Conservation (phyloP, 1,140 invertebrate genomes). For the Portunus trituberculatus region DNA sequence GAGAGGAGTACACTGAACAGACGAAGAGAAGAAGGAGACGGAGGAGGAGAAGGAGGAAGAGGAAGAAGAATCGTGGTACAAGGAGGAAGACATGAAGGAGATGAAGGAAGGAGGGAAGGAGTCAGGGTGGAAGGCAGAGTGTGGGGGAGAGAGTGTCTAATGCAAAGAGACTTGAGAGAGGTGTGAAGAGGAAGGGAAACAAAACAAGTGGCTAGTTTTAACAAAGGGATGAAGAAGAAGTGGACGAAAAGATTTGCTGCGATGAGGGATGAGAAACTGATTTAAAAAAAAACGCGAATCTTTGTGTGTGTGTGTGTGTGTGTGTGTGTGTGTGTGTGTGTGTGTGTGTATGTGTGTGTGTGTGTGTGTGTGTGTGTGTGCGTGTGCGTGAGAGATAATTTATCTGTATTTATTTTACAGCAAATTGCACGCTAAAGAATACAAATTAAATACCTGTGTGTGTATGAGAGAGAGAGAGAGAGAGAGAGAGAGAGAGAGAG, state of each 20-base stretch:
- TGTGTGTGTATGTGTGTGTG: no score
- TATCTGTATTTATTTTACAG: no score
- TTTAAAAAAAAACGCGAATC: background rate
- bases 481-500: no score
- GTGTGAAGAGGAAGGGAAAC: background rate
- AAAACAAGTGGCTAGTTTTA: background rate
- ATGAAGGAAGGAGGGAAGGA: background rate
- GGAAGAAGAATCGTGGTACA: background rate
- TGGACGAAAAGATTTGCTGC: background rate
- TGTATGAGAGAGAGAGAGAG: no score
- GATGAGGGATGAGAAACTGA: background rate
- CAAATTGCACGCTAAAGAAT: no score
- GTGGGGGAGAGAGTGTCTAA: background rate
- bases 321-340: no score
- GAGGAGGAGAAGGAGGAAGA: background rate
- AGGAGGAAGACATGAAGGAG: background rate
- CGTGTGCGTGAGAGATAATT: no score
- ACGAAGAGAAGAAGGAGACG: background rate
- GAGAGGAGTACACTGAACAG: background rate
- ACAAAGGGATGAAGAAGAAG: background rate
- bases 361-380: no score
- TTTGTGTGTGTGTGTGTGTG: no score
- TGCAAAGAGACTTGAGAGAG: conserved; percentile 1
- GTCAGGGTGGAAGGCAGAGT: background rate
- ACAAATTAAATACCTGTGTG: no score